A percentile compares a stretch with the other conserved stretches of the same genome.
Conservation (phyloP, 2,797 vertebrate species). For the Picus viridis region DNA sequence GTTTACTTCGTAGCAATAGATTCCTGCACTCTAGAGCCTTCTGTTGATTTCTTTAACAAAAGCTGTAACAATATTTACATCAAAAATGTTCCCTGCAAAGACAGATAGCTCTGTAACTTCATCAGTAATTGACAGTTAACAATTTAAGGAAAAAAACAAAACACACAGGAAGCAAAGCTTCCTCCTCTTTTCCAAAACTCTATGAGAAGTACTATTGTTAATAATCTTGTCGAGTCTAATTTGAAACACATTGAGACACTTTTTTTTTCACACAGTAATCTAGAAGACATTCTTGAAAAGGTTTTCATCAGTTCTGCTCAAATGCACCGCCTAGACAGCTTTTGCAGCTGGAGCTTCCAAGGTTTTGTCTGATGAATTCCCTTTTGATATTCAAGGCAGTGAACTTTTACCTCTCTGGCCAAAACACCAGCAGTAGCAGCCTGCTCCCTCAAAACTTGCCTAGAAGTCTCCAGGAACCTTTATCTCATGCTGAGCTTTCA, state of each 20-base stretch:
- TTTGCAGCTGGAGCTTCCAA: neutral
- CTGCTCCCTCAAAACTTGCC: conserved; percentile 6
- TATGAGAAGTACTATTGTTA: neutral
- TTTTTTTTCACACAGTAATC: neutral
- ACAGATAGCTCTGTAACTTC: neutral
- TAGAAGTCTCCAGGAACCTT: conserved; percentile 44
- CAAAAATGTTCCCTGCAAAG: neutral
- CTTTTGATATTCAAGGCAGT: conserved; percentile 32
- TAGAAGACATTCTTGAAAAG: neutral
- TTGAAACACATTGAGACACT: neutral
- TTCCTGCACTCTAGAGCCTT: neutral
- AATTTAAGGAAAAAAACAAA: neutral
- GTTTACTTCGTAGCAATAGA: neutral
- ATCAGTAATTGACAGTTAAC: neutral
- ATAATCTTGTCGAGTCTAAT: neutral
- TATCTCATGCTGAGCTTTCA: conserved; percentile 55
- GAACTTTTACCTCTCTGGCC: conserved; percentile 36
- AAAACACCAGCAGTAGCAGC: conserved; percentile 1
- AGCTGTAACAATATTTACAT: neutral
- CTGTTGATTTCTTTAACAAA: neutral
- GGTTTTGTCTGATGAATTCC: neutral
- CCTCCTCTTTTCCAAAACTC: neutral
- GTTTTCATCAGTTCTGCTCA: neutral
- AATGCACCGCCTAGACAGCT: neutral
- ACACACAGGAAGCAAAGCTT: neutral